These are phyloP conservation scores for Meteorus cinctellus DNA, from an alignment of 2,888 invertebrate species.

Conservation along the genomic window DNA sequence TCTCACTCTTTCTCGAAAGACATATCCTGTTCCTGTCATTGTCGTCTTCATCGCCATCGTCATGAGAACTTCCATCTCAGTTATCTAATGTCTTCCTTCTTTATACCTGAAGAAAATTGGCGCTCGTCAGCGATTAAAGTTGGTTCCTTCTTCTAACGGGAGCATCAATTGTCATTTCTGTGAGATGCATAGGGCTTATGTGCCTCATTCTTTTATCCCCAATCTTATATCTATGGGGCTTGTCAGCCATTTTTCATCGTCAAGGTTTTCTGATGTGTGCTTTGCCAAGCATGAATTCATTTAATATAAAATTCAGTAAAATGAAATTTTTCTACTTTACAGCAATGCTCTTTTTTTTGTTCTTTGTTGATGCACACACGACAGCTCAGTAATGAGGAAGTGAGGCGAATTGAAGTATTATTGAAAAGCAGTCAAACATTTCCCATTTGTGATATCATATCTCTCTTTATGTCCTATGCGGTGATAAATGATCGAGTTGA, in stretches of 20 bases:
- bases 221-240: not conserved
- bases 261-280: not conserved
- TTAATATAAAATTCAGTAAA: not conserved
- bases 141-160: constrained; percentile 31
- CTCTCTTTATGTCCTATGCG: too few species aligned
- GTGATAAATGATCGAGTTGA: too few species aligned
- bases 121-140: constrained; percentile 44
- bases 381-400: too few species aligned
- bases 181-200: not conserved
- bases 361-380: too few species aligned
- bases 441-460: too few species aligned
- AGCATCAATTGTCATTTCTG: constrained; percentile 30
- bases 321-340: not conserved
- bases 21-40: constrained; percentile 41
- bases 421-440: too few species aligned
- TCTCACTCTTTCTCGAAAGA: constrained; percentile 49
- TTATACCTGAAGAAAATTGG: constrained; percentile 46
- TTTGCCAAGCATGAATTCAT: constrained; percentile 4
- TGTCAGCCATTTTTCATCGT: not conserved
- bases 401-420: too few species aligned
- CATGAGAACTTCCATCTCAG: constrained; percentile 39
- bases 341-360: not conserved
- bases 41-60: constrained; percentile 41
- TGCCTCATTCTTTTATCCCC: not conserved
- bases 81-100: constrained; percentile 46